These are phyloP conservation scores for Paedocypris sp. DNA, from an alignment of 2,113 vertebrate genomes.

Conservation along the genomic window DNA sequence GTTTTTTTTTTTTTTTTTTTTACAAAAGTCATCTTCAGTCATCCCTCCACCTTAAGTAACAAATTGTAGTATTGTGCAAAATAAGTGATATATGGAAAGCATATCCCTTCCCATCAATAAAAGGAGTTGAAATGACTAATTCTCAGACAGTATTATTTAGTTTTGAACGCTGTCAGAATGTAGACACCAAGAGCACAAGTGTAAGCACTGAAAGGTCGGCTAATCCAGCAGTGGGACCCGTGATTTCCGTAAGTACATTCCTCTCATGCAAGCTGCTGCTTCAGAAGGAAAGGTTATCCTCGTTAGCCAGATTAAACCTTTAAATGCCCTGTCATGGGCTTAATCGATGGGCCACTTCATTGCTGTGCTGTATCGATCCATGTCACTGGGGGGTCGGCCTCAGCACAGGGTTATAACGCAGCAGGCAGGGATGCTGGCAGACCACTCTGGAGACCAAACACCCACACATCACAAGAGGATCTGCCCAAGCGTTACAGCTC, in stretches of 20 bases:
- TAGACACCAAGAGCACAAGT: background rate
- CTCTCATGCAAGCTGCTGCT: slow-evolving; percentile 25
- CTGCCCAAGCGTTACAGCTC: background rate
- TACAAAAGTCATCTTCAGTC: no score
- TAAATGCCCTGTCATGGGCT: slow-evolving; percentile 60
- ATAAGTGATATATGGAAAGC: background rate
- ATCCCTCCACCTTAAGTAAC: no score
- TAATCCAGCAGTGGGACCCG: background rate
- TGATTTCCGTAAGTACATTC: slow-evolving; percentile 16
- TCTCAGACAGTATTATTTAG: background rate
- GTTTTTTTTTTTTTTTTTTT: no score
- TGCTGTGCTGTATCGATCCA: slow-evolving; percentile 62
- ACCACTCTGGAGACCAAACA: slow-evolving; percentile 5
- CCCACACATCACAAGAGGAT: background rate
- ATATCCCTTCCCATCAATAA: background rate
- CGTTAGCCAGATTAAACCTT: slow-evolving; percentile 68
- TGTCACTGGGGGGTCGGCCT: slow-evolving; percentile 48
- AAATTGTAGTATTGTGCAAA: no score
- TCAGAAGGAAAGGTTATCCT: slow-evolving; percentile 57
- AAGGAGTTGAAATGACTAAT: background rate
- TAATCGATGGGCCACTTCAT: slow-evolving; percentile 66
- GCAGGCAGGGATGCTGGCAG: slow-evolving; percentile 8
- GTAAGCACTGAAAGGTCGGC: background rate
- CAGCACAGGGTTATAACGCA: slow-evolving; percentile 48
- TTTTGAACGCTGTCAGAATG: background rate